These are phyloP conservation scores for Hydra vulgaris DNA, from an alignment of 30 jellyfish, hydroid and myxozoan species.

Conservation along the genomic window DNA sequence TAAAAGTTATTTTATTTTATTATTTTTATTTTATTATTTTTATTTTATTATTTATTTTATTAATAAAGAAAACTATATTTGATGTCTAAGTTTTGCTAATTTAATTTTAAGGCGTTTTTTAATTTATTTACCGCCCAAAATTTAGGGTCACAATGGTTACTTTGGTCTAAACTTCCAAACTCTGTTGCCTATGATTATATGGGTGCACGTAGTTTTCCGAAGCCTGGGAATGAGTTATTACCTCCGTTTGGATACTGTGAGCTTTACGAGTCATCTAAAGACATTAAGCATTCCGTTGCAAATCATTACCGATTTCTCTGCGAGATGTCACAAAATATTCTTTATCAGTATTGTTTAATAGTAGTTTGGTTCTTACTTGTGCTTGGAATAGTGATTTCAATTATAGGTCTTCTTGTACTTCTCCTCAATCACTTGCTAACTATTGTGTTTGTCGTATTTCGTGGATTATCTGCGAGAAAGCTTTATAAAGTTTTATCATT, in stretches of 20 bases:
- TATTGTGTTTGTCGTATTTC: neutral
- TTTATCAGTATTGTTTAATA: constrained; percentile 18
- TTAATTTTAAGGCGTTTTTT: too few relatives aligned
- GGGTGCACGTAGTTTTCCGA: constrained; percentile 27
- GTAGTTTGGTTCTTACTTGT: constrained; percentile 17
- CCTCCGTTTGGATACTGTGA: constrained; percentile 36
- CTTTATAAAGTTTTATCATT: constrained; percentile 9
- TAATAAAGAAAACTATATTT: too few relatives aligned
- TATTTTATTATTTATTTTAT: too few relatives aligned
- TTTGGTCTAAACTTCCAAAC: constrained; percentile 14
- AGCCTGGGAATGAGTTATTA: constrained; percentile 27
- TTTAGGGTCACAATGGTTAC: constrained; percentile 28
- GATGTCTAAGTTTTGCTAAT: neutral
- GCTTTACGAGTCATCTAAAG: constrained; percentile 10
- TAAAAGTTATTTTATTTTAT: too few relatives aligned
- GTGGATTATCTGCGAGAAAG: constrained; percentile 15
- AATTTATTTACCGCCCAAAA: neutral
- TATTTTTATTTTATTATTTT: too few relatives aligned
- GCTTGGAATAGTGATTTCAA: constrained; percentile 19
- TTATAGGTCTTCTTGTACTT: constrained; percentile 14
- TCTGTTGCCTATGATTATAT: constrained; percentile 19
- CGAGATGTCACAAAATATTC: constrained; percentile 29
- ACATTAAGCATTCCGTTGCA: neutral
- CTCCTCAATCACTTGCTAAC: constrained; percentile 16
- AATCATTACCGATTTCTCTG: constrained; percentile 24